These are phyloP conservation scores for Platanista minor DNA, from an alignment of 2,113 vertebrate species.

Conservation along the genomic window DNA sequence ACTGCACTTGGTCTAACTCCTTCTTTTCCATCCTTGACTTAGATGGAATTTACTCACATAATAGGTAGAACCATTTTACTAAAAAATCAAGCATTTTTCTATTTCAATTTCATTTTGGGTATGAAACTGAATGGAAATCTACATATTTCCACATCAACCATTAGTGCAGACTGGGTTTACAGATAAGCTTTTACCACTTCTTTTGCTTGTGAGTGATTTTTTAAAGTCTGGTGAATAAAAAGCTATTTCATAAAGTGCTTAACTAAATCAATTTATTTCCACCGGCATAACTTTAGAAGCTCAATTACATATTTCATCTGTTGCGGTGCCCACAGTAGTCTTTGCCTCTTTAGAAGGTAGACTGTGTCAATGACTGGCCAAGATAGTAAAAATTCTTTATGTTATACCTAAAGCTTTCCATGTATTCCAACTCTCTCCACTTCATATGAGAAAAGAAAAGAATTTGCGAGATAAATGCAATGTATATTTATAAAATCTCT, in stretches of 20 bases:
- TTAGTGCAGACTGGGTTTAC: slow-evolving; percentile 50
- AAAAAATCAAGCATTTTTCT: slow-evolving; percentile 55
- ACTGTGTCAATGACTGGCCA: background rate
- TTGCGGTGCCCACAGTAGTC: background rate
- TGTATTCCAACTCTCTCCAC: background rate
- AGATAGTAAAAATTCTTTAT: slow-evolving; percentile 7
- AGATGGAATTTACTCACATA: slow-evolving; percentile 43
- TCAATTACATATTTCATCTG: slow-evolving; percentile 42
- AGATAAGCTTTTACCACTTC: slow-evolving; percentile 55
- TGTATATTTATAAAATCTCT: background rate
- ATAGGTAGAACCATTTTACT: slow-evolving; percentile 28
- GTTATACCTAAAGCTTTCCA: background rate
- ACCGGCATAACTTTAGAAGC: slow-evolving; percentile 58
- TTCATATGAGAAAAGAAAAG: background rate
- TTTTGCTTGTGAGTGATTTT: slow-evolving; percentile 43
- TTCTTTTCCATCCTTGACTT: slow-evolving; percentile 28
- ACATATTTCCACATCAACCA: slow-evolving; percentile 52
- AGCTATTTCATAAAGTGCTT: slow-evolving; percentile 49
- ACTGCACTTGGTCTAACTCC: slow-evolving; percentile 12
- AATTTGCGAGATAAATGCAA: background rate
- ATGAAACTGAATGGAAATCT: slow-evolving; percentile 61
- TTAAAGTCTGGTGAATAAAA: slow-evolving; percentile 53
- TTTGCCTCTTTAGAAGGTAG: slow-evolving; percentile 29
- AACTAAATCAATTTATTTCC: slow-evolving; percentile 68
- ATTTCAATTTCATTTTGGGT: slow-evolving; percentile 51